phyloP scores from a whole-genome alignment of 2,113 vertebrate species.

The Chaenogobius annularis region DNA sequence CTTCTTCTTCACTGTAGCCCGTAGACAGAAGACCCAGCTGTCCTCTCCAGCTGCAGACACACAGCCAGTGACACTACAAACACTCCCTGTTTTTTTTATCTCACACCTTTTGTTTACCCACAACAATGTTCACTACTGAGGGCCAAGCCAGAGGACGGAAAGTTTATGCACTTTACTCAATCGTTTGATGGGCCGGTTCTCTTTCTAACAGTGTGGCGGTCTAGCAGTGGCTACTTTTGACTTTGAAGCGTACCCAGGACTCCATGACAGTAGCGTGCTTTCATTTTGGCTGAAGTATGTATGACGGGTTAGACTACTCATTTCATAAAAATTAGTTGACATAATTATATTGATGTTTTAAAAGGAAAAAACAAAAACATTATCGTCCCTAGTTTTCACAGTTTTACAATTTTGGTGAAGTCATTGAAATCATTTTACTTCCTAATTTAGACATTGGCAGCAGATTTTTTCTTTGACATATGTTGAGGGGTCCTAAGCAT shows the following conservation, averaged over 20 bases:
- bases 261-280: no score
- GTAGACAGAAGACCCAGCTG: constrained; percentile 65
- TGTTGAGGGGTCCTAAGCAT: no score
- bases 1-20: constrained; percentile 62
- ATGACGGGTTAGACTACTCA: no score
- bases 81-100: constrained; percentile 18
- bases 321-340: no score
- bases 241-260: not conserved
- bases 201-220: not conserved
- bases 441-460: no score
- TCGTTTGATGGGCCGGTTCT: not conserved
- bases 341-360: no score
- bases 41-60: constrained; percentile 30
- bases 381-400: no score
- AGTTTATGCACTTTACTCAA: not conserved
- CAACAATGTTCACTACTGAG: constrained; percentile 29
- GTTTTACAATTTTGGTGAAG: no score
- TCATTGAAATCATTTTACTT: no score
- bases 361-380: no score
- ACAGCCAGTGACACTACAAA: constrained; percentile 48
- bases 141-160: constrained; percentile 35
- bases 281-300: no score
- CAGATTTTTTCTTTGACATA: no score
- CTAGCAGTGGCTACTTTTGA: not conserved
- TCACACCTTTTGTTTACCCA: constrained; percentile 40